Percentiles rank a stretch among this genome's conserved stretches.
Conservation (phyloP, 2,797 vertebrate species). For the Buceros bicornis region DNA sequence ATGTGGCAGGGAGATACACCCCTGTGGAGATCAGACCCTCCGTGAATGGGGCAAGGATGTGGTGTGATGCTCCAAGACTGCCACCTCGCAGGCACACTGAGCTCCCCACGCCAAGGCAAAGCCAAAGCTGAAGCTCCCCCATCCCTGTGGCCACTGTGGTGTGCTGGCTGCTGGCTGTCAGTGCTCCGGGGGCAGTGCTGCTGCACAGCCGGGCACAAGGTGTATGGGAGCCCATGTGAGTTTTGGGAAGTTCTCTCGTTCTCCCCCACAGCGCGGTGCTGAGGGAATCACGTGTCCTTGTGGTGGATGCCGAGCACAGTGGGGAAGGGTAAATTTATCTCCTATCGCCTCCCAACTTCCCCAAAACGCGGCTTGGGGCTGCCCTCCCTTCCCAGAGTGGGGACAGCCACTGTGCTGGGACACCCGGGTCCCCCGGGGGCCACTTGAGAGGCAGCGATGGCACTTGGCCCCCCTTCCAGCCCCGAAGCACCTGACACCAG, state of each 20-base stretch:
- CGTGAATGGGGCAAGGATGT: accelerated
- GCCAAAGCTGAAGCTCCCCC: neutral
- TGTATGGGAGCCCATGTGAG: neutral
- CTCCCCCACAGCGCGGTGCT: accelerated
- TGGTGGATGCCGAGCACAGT: accelerated
- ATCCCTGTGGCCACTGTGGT: accelerated
- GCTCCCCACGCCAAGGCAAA: neutral
- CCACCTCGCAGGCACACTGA: accelerated
- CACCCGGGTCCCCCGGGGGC: neutral
- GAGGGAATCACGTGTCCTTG: neutral
- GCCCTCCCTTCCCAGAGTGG: neutral
- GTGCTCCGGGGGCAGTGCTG: accelerated
- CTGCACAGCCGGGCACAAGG: neutral
- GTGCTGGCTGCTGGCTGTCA: neutral
- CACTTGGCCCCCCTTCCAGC: accelerated
- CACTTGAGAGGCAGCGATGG: accelerated
- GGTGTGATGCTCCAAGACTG: neutral
- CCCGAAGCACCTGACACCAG: accelerated
- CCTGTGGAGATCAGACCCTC: neutral
- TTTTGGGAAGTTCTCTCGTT: slow-evolving; percentile 47
- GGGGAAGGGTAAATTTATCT: slow-evolving; percentile 31
- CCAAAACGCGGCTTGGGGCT: neutral
- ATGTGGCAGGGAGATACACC: neutral
- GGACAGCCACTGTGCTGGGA: neutral
- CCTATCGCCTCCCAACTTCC: neutral